phyloP scores from a whole-genome alignment of 2,797 vertebrate species.

The Pelochelys cantorii region DNA sequence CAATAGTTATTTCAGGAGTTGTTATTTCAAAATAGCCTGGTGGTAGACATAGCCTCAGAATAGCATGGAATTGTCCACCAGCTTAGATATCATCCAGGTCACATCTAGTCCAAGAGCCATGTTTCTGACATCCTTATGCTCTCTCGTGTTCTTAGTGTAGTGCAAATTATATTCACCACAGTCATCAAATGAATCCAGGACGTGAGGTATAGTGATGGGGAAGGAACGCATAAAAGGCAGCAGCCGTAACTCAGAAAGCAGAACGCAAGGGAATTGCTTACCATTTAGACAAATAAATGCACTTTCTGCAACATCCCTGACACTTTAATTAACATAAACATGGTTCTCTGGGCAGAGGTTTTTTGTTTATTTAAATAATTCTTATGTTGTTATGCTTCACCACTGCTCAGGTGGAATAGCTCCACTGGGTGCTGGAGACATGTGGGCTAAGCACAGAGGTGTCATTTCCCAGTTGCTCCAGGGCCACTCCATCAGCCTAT shows the following conservation, averaged over 20 bases:
- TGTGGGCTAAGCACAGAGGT: neutral
- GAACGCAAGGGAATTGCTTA: neutral
- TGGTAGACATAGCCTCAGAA: too few relatives aligned
- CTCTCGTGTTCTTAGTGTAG: too few relatives aligned
- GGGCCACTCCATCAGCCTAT: neutral
- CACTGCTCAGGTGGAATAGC: neutral
- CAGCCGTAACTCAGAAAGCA: neutral
- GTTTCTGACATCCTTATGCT: too few relatives aligned
- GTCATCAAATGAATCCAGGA: too few relatives aligned
- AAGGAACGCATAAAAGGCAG: neutral
- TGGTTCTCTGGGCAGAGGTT: too few relatives aligned
- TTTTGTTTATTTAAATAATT: neutral
- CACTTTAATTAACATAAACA: too few relatives aligned
- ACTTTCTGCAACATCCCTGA: neutral
- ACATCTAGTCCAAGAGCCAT: too few relatives aligned
- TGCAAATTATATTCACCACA: too few relatives aligned
- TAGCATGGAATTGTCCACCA: too few relatives aligned
- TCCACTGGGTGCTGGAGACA: neutral
- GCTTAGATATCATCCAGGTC: too few relatives aligned
- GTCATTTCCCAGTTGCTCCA: neutral
- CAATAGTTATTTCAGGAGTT: too few relatives aligned
- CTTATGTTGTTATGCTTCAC: neutral
- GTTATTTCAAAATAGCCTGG: too few relatives aligned
- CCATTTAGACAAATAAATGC: neutral
- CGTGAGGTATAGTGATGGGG: rapidly evolving